Evolutionary conservation across 2,888 invertebrate species (phyloP).

Genomic region (Kryphioiulus occultus): DNA sequence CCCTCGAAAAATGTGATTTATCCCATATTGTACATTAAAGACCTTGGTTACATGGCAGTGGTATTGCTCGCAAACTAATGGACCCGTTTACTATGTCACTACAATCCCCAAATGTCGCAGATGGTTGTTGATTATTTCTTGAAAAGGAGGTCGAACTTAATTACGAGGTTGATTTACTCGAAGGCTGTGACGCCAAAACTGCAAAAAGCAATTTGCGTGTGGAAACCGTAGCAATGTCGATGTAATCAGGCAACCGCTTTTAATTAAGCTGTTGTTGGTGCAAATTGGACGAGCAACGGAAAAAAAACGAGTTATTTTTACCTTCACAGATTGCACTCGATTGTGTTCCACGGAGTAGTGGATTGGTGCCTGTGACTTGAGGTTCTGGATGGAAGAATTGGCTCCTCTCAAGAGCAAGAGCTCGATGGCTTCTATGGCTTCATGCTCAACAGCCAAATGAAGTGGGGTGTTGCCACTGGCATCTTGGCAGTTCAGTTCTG

Average conservation of each 20-base stretch:
- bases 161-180: not conserved
- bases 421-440: slow-evolving; percentile 75
- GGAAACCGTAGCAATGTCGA: slow-evolving; percentile 1
- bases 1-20: too few species aligned
- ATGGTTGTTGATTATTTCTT: not conserved
- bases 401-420: slow-evolving; percentile 76
- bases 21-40: too few species aligned
- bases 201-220: not conserved
- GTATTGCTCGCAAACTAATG: not conserved
- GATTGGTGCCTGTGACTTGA: slow-evolving; percentile 79
- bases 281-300: not conserved
- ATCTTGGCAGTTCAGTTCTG: slow-evolving; percentile 77
- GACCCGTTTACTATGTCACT: not conserved
- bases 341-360: slow-evolving; percentile 82
- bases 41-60: not conserved
- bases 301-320: slow-evolving; percentile 56
- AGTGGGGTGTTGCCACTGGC: slow-evolving; percentile 81
- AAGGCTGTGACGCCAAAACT: not conserved
- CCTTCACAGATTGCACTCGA: slow-evolving; percentile 66
- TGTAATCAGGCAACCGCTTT: slow-evolving; percentile 4
- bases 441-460: slow-evolving; percentile 79
- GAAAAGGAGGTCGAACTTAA: not conserved
- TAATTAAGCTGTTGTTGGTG: slow-evolving; percentile 41
- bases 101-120: not conserved
- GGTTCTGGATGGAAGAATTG: slow-evolving; percentile 74